These are phyloP conservation scores for Hydrolagus colliei DNA, from an alignment of 2,797 vertebrate species.

Conservation along the genomic window DNA sequence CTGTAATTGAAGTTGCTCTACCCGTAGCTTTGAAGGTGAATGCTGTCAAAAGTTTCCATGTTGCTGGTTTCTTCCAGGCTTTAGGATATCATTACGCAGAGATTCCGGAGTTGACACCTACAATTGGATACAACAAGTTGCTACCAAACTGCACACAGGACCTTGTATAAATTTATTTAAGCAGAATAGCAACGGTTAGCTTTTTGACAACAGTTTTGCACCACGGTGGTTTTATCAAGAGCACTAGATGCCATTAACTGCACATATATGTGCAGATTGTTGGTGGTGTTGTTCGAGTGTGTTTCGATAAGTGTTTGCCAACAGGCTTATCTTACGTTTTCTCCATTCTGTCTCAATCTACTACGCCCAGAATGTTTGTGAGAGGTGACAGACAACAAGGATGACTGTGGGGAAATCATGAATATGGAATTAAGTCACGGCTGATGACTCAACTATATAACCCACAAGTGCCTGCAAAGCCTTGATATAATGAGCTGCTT, in stretches of 20 bases:
- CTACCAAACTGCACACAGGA: neutral
- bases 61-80: neutral
- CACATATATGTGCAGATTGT: too few relatives aligned
- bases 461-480: neutral
- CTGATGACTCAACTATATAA: neutral
- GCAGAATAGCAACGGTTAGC: too few relatives aligned
- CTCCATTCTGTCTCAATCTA: neutral
- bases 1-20: neutral
- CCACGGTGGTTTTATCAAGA: neutral
- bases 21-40: neutral
- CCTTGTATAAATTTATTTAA: neutral
- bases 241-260: neutral
- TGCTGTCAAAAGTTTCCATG: neutral
- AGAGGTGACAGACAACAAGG: neutral
- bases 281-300: neutral
- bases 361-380: neutral
- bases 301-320: neutral
- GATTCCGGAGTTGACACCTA: too few relatives aligned
- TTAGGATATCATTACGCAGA: neutral
- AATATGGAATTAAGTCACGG: neutral
- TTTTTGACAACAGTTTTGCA: neutral
- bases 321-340: neutral
- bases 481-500: neutral
- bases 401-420: neutral
- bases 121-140: neutral